These are phyloP conservation scores for Phaethon lepturus DNA, from an alignment of 2,113 vertebrate species.

Conservation along the genomic window DNA sequence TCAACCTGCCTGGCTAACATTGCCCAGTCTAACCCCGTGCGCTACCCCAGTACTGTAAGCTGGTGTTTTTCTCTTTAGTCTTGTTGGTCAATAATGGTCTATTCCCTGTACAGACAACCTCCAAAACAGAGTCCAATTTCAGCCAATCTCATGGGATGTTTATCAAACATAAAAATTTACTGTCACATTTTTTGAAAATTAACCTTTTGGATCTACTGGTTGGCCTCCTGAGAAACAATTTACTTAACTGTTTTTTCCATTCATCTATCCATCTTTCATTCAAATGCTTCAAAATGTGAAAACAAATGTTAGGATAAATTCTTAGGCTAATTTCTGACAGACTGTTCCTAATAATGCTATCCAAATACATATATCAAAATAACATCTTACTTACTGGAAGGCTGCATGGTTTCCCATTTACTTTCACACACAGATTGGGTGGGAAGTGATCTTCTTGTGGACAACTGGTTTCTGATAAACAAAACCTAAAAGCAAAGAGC, in stretches of 20 bases:
- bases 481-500: constrained; percentile 86
- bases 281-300: neutral
- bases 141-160: neutral
- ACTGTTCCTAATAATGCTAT: neutral
- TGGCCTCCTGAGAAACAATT: neutral
- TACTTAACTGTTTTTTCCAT: neutral
- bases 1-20: neutral
- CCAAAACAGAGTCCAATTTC: neutral
- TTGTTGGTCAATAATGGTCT: neutral
- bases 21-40: neutral
- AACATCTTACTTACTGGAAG: constrained; percentile 90
- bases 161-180: neutral
- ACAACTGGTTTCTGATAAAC: constrained; percentile 99
- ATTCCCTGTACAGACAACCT: neutral
- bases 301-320: neutral
- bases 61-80: neutral
- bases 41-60: neutral
- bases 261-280: neutral
- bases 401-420: constrained; percentile 97
- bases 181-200: neutral
- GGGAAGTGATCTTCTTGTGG: constrained; percentile 99
- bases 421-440: constrained; percentile 97
- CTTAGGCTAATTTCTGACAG: neutral
- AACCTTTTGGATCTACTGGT: neutral
- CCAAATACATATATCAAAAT: neutral